Percentiles rank a stretch among this genome's conserved stretches.
phyloP scores from a whole-genome alignment of 1,140 invertebrate species.

The Cataglyphis hispanica region DNA sequence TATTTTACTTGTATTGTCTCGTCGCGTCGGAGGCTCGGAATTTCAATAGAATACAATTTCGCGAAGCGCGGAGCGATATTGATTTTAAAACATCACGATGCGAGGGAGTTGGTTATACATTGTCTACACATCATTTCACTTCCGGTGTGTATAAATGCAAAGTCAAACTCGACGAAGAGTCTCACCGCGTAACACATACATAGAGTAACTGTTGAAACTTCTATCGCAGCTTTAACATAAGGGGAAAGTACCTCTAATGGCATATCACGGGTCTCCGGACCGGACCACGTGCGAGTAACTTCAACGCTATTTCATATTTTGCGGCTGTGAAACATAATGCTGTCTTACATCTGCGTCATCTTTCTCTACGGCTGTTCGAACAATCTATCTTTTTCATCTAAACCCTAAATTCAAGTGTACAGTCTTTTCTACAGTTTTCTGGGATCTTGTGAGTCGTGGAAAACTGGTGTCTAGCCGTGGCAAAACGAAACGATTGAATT shows the following conservation, averaged over 20 bases:
- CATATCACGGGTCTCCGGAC: background rate
- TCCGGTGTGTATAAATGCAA: constrained; percentile 6
- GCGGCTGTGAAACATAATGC: constrained; percentile 18
- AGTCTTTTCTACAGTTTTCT: constrained; percentile 23
- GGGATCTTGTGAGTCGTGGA: constrained; percentile 42
- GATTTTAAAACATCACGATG: constrained; percentile 9
- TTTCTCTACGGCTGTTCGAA: constrained; percentile 33
- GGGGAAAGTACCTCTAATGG: constrained; percentile 22
- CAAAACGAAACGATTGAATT: constrained; percentile 26
- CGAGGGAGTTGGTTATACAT: background rate
- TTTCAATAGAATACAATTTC: constrained; percentile 27
- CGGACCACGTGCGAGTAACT: constrained; percentile 9
- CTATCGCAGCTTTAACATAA: background rate
- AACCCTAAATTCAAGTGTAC: constrained; percentile 50
- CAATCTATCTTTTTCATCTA: constrained; percentile 47
- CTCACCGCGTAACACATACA: background rate
- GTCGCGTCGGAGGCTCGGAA: background rate
- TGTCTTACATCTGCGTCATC: constrained; percentile 37
- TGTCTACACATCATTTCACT: constrained; percentile 1
- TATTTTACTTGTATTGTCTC: background rate
- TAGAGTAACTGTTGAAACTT: constrained; percentile 21
- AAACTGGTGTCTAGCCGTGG: constrained; percentile 26
- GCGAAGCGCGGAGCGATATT: constrained; percentile 2
- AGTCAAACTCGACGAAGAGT: constrained; percentile 1
- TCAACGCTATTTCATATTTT: constrained; percentile 48